Evolutionary conservation across 1,140 invertebrate species (phyloP), one percentile per base, ranked within the genome.

Genomic region (Tetranychus urticae): DNA sequence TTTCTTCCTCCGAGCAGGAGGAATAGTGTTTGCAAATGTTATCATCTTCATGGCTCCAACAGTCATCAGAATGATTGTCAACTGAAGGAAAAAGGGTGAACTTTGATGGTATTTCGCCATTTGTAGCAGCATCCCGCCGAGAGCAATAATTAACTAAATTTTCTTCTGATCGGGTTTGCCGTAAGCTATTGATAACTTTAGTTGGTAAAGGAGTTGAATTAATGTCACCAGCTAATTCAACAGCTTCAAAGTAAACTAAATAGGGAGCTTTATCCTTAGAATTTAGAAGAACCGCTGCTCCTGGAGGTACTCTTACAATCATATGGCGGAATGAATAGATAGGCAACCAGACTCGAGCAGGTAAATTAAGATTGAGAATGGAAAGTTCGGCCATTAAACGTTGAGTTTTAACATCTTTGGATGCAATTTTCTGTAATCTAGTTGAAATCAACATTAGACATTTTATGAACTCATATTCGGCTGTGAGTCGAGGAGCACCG

Each of bases 181-280:
- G 76, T 63, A 90, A 73, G 10, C 81, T 81, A 67, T 81, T 82
- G 72, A 82, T 81, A 70, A 66, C 85, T 80, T 75, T 89, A 84
- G 48, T 78, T 75, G 63, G 85, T 56, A 93, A 77, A 14, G 84
- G 80, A 14, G 82, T 82, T 13, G 80, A 82, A 64, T 85, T 65
- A 52, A 89, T 78, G 69, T 94, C 86, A 35, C 87, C 82, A 42
- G n/a, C 8, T 42, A 93, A 88, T 74, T 92, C 86, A 14, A 97
- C 61, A 2, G 93, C 88, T 76, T 98, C 94, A 39, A 96, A 85
- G 73, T 97, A 98, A 67, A 98, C 85, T 69, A 97, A 86, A 71
- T 93, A 98, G 0, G 94, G 94, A 52, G 93, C 90, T 83, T 97
- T 97, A 73, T 97, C 93, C 77, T 98, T 98, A 57, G 91, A 97